A percentile compares a stretch with the other conserved stretches of the same genome.
Conservation (phyloP, 1,140 invertebrate genomes). For the Drosophila suzukii region DNA sequence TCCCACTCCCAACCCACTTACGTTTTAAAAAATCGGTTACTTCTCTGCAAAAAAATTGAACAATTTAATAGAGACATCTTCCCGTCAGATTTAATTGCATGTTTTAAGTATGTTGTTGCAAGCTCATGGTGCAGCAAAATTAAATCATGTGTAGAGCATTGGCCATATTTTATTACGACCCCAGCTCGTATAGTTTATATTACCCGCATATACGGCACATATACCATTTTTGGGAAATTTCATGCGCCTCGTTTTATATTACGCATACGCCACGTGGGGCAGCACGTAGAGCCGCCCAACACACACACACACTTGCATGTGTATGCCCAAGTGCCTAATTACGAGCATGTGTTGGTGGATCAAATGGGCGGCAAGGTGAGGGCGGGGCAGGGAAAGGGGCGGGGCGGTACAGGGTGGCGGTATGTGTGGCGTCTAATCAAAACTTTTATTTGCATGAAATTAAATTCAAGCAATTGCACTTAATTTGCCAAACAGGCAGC, state of each 20-base stretch:
- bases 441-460: slow-evolving; percentile 84
- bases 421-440: slow-evolving; percentile 67
- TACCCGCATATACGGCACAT: slow-evolving; percentile 22
- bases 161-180: slow-evolving; percentile 45
- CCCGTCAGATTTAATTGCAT: slow-evolving; percentile 7
- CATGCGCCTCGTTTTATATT: slow-evolving; percentile 50
- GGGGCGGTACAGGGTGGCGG: neutral
- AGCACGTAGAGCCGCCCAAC: slow-evolving; percentile 31
- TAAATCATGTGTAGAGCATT: slow-evolving; percentile 26
- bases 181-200: slow-evolving; percentile 45
- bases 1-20: too few relatives aligned
- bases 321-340: slow-evolving; percentile 72
- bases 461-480: slow-evolving; percentile 83
- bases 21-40: too few relatives aligned
- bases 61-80: neutral
- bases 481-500: slow-evolving; percentile 79
- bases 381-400: neutral
- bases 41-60: neutral
- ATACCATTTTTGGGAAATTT: slow-evolving; percentile 29
- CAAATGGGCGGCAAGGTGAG: slow-evolving; percentile 7
- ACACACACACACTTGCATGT: slow-evolving; percentile 38
- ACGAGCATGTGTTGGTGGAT: slow-evolving; percentile 70
- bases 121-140: slow-evolving; percentile 21
- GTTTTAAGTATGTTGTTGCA: neutral
- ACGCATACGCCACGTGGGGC: slow-evolving; percentile 60